Conservation (phyloP, 2,888 invertebrate species). For the Hydriomena furcata region DNA sequence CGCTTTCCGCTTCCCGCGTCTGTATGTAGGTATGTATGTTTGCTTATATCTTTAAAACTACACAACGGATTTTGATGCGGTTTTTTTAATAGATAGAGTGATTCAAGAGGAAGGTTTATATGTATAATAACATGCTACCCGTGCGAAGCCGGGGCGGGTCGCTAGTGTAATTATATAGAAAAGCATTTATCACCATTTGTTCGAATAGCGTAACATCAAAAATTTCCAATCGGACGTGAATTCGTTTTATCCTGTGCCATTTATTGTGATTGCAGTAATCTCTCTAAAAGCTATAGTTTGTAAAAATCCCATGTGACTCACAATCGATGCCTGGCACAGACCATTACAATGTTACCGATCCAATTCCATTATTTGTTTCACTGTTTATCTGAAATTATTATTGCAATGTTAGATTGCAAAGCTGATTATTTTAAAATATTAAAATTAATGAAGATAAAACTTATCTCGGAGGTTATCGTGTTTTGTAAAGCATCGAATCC, state of each 20-base stretch:
- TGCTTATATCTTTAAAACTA: no score
- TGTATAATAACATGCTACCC: no score
- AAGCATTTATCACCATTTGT: conserved; percentile 20
- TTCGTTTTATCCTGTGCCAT: conserved; percentile 41
- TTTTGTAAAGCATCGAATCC: conserved; percentile 45
- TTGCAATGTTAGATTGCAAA: not conserved
- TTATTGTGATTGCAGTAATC: conserved; percentile 52
- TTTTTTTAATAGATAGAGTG: no score
- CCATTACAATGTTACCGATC: not conserved
- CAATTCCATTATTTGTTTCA: conserved; percentile 1
- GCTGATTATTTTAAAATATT: conserved; percentile 33
- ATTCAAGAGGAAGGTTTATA: no score
- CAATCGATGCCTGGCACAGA: conserved; percentile 7
- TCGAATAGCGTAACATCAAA: conserved; percentile 42
- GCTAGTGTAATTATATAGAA: no score
- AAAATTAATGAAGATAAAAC: conserved; percentile 23
- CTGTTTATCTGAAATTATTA: not conserved
- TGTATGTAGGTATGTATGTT: no score
- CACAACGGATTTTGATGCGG: no score
- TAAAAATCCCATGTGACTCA: conserved; percentile 45
- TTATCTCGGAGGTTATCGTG: conserved; percentile 1
- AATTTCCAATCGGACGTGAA: conserved; percentile 38
- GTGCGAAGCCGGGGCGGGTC: no score
- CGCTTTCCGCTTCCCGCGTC: no score
- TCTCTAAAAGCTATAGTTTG: conserved; percentile 55